Evolutionary conservation across 1,140 invertebrate genomes (phyloP).

Genomic region (Proales similis): DNA sequence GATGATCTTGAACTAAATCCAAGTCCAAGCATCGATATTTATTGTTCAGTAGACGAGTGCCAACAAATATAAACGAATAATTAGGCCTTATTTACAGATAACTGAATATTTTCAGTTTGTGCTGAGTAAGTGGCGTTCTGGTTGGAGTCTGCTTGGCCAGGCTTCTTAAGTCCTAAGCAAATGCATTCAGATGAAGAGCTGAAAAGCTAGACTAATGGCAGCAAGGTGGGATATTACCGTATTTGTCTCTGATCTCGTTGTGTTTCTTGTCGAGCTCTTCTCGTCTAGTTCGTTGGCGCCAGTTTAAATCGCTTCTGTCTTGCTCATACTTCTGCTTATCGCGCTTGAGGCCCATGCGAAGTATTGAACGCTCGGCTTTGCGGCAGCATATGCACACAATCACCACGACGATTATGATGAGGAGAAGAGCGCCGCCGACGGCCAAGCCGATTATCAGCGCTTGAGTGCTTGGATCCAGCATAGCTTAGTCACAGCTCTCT

Average conservation of each 20-base stretch:
- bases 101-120: too few relatives aligned
- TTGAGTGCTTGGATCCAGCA: background rate
- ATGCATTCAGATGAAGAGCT: too few relatives aligned
- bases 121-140: too few relatives aligned
- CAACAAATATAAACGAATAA: too few relatives aligned
- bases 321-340: conserved; percentile 19
- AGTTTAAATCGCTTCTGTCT: conserved; percentile 1
- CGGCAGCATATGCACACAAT: conserved; percentile 25
- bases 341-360: background rate
- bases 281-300: conserved; percentile 15
- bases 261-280: conserved; percentile 21
- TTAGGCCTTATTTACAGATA: too few relatives aligned
- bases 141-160: too few relatives aligned
- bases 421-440: conserved; percentile 1
- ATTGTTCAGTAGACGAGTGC: too few relatives aligned
- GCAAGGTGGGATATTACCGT: too few relatives aligned
- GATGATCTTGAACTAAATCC: too few relatives aligned
- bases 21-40: too few relatives aligned
- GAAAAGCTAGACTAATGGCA: too few relatives aligned
- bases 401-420: conserved; percentile 6
- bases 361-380: conserved; percentile 7
- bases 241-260: conserved; percentile 35
- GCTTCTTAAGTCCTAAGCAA: too few relatives aligned
- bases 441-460: conserved; percentile 17
- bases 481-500: background rate